Evolutionary conservation across 2,888 invertebrate species (phyloP).

Genomic region (Rambutsinella grinnellia): DNA sequence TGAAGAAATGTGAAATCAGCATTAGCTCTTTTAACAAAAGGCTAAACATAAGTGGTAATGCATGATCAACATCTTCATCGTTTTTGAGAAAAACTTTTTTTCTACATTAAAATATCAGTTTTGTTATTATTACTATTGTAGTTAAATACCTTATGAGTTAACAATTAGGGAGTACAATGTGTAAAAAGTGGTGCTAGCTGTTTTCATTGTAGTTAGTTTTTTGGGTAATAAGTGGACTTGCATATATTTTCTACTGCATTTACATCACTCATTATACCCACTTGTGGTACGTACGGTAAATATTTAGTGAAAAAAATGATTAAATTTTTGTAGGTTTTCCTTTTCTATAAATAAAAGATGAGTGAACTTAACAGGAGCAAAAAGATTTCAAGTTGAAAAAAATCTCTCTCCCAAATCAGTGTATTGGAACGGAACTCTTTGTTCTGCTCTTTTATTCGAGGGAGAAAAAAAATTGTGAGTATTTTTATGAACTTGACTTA

Average conservation of each 20-base stretch:
- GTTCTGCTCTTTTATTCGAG: neutral
- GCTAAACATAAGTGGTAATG: conserved; percentile 11
- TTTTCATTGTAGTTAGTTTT: neutral
- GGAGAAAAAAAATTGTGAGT: no score
- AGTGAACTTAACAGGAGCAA: neutral
- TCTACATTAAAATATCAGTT: neutral
- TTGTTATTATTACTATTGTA: neutral
- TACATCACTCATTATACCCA: neutral
- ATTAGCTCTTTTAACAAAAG: conserved; percentile 18
- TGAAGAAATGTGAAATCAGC: conserved; percentile 43
- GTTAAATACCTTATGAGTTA: neutral
- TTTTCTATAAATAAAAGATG: conserved; percentile 25
- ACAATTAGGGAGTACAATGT: neutral
- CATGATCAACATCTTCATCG: conserved; percentile 54
- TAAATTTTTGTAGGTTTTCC: conserved; percentile 2
- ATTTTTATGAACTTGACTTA: conserved; percentile 51
- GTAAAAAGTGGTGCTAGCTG: neutral
- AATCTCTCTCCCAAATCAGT: conserved; percentile 34
- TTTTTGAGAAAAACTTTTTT: neutral
- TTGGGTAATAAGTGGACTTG: neutral
- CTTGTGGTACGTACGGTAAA: neutral
- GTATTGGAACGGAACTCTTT: conserved; percentile 52
- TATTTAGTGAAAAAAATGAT: neutral
- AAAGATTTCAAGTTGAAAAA: neutral
- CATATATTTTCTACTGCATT: neutral